Conservation (phyloP, 2,797 vertebrate genomes). For the Hybognathus amarus region DNA sequence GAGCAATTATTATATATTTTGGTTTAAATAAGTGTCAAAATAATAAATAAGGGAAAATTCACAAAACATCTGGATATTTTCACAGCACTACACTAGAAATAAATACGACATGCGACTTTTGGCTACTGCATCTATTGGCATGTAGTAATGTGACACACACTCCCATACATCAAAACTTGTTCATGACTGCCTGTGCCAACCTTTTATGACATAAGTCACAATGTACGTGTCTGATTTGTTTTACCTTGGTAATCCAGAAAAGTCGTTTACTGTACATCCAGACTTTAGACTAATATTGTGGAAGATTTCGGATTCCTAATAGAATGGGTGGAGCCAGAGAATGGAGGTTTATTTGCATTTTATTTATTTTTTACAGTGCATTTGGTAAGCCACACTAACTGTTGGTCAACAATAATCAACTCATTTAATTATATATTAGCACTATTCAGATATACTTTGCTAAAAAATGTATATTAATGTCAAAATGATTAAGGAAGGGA, state of each 20-base stretch:
- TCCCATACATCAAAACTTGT: background rate
- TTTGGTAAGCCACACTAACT: background rate
- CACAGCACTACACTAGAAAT: background rate
- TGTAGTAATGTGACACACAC: background rate
- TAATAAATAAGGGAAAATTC: background rate
- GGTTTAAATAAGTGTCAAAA: background rate
- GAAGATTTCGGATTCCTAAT: background rate
- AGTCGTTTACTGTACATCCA: background rate
- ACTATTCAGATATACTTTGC: background rate
- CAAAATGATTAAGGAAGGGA: background rate
- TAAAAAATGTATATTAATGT: background rate
- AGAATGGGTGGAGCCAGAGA: background rate
- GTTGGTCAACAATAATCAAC: background rate
- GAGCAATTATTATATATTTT: background rate
- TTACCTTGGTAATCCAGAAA: background rate
- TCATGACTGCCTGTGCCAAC: background rate
- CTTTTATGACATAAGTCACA: background rate
- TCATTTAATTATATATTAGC: background rate
- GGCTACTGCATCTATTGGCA: background rate
- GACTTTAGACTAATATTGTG: background rate
- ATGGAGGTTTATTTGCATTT: background rate
- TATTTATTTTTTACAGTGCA: background rate
- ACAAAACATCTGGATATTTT: background rate
- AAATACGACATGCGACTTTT: background rate
- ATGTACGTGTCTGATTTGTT: background rate